Evolutionary conservation across 2,888 invertebrate genomes (phyloP).

Genomic region (Pristionchus mayeri): DNA sequence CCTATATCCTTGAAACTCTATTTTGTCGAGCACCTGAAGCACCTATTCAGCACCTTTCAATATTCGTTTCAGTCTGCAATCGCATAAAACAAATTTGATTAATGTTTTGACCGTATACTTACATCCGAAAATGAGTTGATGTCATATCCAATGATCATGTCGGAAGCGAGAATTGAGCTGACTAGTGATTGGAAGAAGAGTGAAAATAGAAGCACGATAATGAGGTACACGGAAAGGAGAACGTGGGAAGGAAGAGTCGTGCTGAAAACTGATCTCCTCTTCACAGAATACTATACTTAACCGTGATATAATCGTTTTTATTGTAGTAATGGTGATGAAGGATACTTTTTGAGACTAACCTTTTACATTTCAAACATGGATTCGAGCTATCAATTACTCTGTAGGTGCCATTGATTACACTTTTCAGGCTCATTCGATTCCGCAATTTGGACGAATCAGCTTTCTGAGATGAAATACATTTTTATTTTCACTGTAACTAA

Average conservation of each 20-base stretch:
- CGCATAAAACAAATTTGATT: neutral
- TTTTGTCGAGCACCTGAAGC: neutral
- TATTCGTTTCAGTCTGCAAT: too few relatives aligned
- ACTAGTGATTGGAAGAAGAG: neutral
- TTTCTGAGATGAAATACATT: neutral
- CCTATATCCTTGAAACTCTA: neutral
- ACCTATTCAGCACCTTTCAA: too few relatives aligned
- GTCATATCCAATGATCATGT: neutral
- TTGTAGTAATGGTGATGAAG: neutral
- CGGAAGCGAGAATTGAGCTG: neutral
- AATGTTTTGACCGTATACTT: neutral
- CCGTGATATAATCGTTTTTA: too few relatives aligned
- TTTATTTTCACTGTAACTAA: neutral
- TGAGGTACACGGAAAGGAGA: slow-evolving; percentile 10
- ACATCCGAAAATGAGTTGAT: neutral
- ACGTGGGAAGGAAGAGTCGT: slow-evolving; percentile 3
- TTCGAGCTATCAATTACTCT: slow-evolving; percentile 5
- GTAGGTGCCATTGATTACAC: neutral
- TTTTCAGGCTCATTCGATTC: neutral
- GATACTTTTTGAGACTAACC: neutral
- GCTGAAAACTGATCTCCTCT: neutral
- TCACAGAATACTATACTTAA: too few relatives aligned
- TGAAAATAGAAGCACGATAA: neutral
- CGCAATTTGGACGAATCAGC: neutral
- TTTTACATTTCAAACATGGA: neutral